Evolutionary conservation across 2,888 invertebrate genomes (phyloP).

Genomic region (Scaptomyza tumidula): DNA sequence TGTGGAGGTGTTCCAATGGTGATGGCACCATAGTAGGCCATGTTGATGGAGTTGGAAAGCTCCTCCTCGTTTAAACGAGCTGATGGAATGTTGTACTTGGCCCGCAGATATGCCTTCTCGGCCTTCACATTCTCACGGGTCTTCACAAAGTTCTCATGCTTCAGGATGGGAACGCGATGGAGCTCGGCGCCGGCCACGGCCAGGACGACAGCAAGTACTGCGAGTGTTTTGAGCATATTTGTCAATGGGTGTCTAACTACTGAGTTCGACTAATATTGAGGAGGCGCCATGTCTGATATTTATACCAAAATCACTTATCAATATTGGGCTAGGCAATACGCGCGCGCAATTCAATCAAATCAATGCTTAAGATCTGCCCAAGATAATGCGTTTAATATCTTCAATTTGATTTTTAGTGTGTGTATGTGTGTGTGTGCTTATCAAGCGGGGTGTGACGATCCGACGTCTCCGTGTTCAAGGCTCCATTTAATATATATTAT

Average conservation of each 20-base stretch:
- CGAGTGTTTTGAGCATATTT: slow-evolving; percentile 53
- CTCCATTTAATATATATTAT: slow-evolving; percentile 1
- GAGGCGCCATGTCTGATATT: slow-evolving; percentile 11
- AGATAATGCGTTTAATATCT: slow-evolving; percentile 38
- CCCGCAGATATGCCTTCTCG: slow-evolving; percentile 49
- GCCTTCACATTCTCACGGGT: slow-evolving; percentile 50
- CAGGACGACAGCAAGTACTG: slow-evolving; percentile 52
- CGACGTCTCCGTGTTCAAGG: neutral
- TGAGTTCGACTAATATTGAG: slow-evolving; percentile 53
- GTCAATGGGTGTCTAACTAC: slow-evolving; percentile 54
- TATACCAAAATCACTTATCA: slow-evolving; percentile 39
- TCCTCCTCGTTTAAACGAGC: slow-evolving; percentile 57
- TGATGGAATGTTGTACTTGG: slow-evolving; percentile 59
- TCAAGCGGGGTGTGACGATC: slow-evolving; percentile 6
- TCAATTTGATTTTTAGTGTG: slow-evolving; percentile 2
- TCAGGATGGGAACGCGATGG: slow-evolving; percentile 48
- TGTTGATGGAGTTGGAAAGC: slow-evolving; percentile 95
- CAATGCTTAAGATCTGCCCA: slow-evolving; percentile 22
- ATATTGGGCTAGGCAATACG: slow-evolving; percentile 6
- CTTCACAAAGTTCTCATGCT: slow-evolving; percentile 59
- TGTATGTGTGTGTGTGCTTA: neutral
- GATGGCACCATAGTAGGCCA: slow-evolving; percentile 98
- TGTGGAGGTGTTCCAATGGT: slow-evolving; percentile 96
- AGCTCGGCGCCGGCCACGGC: slow-evolving; percentile 64
- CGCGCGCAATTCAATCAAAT: slow-evolving; percentile 39